Conservation (phyloP, 2,888 invertebrate genomes). For the Macaria notata region DNA sequence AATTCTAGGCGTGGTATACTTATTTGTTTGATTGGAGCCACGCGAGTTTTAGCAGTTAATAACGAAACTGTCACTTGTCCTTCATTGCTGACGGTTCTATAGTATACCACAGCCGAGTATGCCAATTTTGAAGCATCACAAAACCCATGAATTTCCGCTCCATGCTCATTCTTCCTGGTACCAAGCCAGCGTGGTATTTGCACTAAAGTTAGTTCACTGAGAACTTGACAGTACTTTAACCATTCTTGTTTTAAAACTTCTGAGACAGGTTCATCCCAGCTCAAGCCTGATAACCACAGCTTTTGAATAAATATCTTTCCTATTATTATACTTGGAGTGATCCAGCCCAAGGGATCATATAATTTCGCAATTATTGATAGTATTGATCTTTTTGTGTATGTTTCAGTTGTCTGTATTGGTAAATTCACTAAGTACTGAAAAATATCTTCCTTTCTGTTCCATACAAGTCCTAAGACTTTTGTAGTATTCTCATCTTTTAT, state of each 20-base stretch:
- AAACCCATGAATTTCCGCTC: conserved; percentile 32
- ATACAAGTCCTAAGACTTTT: conserved; percentile 2
- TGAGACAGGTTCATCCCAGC: conserved; percentile 39
- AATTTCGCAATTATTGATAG: conserved; percentile 39
- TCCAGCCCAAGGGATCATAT: conserved; percentile 45
- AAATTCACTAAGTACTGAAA: conserved; percentile 28
- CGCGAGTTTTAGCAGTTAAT: conserved; percentile 16
- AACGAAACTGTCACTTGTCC: conserved; percentile 10
- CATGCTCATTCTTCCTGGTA: conserved; percentile 1
- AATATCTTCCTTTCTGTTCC: conserved; percentile 3
- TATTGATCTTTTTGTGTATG: conserved; percentile 43
- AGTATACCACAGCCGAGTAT: conserved; percentile 29
- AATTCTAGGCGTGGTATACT: conserved; percentile 20
- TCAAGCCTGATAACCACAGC: conserved; percentile 39
- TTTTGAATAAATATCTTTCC: conserved; percentile 43
- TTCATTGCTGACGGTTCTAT: conserved; percentile 18
- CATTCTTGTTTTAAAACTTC: conserved; percentile 12
- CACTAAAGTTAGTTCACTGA: conserved; percentile 4
- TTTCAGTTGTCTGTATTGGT: conserved; percentile 11
- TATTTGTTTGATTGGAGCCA: conserved; percentile 22
- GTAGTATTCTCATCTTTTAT: background rate
- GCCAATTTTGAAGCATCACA: conserved; percentile 30
- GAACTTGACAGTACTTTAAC: conserved; percentile 7
- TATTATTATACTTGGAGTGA: conserved; percentile 35
- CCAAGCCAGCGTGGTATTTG: conserved; percentile 23